Base-by-base conservation (phyloP, 2,797 vertebrate genomes). In the Zalophus californianus region DNA sequence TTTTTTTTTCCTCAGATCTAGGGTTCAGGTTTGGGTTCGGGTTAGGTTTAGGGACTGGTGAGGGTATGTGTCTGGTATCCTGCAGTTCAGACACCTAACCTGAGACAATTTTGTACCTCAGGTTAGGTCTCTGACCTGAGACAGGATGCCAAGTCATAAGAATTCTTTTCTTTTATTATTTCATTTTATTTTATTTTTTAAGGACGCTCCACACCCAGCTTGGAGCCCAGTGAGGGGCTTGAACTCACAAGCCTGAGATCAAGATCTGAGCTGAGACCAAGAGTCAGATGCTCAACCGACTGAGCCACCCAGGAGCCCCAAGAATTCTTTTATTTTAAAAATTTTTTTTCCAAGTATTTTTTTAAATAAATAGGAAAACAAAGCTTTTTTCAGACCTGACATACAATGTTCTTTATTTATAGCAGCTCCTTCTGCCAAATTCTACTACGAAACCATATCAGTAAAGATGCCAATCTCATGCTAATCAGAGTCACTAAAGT, bases 301-400 rank as follows among this genome's bases (percentile, higher is more conserved):
- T 68, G n/a, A 68, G 66, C 29, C n/a, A 68, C 8, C n/a, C 32
- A 20, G 66, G 66, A n/a, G 3, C 18, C n/a, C 66, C 7, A 68
- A 78, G 7, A 48, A 32, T 35, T 73, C 8, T 72, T 95, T 32
- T 32, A 32, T 15, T 64, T 32, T 52, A 15, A 14, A 14, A 4
- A 52, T 4, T 15, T 62, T 62, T 64, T 64, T 32, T 7, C 62
- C 29, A 68, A 79, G 3, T 48, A 32, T 35, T 73, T 5, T 70
- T 95, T 86, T 35, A 60, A 96, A 86, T 89, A 94, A 96, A 80
- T 38, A 25, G 52, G 41, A 82, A 84, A 90, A 70, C 4, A 52
- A 82, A 58, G 54, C 2, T 50, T 41, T 62, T 54, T n/a, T n/a
- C 62, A 82, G 27, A n/a, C 41, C 3, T 95, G 54, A 23, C 35